Base-by-base conservation (phyloP, 2,888 invertebrate species). In the Eucera pruinosa region DNA sequence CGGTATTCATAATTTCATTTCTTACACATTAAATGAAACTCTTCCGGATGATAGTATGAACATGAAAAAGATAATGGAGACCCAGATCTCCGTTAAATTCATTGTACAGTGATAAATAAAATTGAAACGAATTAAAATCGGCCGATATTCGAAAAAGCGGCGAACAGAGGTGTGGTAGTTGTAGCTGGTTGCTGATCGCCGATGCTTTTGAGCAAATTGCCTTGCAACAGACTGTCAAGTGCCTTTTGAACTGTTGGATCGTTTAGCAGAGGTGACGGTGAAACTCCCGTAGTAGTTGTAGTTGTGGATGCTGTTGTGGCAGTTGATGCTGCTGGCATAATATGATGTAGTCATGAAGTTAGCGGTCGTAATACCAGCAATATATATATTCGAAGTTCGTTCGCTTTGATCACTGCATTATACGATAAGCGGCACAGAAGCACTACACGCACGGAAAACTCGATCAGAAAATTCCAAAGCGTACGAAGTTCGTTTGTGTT, bases 231-330 rank as follows among this genome's bases (percentile, higher is more conserved):
- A 72, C 96, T 96, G 89, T 97, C 96, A 62, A 97, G 92, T 0
- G 97, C 97, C 92, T 96, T 96, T 92, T 96, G 95, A 13, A 97
- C 96, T 1, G 96, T 95, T 0, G 96, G 95, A 90, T 97, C 97
- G 76, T 95, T 95, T 23, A 97, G 93, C n/a, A 97, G 91, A 15
- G 94, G 93, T 45, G 94, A 91, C 83, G 94, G 92, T 73, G 92
- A 90, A 69, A 94, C 90, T 78, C 88, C 87, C 9, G 88, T 81
- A 15, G 87, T 74, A 48, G 88, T 82, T 30, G 87, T 84, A 57
- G 91, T 86, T 57, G 85, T 82, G 65, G 90, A 80, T 71, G 83
- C 77, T 36, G 82, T 75, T 60, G 88, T 75, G 58, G 80, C 77
- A 70, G 83, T 78, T 15, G 92, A 89, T 81, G 89, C 90, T 91